These are phyloP conservation scores for Hirtodrosophila duncani DNA, from an alignment of 2,888 invertebrate species.

Conservation along the genomic window DNA sequence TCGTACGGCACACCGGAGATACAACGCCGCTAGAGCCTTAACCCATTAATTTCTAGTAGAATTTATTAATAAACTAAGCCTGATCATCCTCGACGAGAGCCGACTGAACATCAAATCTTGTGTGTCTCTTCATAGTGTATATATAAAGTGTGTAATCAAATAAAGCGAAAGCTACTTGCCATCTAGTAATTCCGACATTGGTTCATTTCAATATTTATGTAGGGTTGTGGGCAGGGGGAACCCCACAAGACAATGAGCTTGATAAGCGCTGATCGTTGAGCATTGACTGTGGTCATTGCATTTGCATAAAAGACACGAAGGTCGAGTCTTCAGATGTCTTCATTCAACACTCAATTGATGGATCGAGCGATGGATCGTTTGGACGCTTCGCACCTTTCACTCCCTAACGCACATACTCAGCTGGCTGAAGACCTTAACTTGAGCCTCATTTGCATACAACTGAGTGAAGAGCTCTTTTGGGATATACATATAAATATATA, in stretches of 20 bases:
- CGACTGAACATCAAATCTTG: constrained; percentile 36
- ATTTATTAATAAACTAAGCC: constrained; percentile 8
- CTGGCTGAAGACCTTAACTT: constrained; percentile 4
- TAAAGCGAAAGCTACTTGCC: constrained; percentile 65
- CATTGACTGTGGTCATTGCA: constrained; percentile 30
- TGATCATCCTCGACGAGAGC: no score
- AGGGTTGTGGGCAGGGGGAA: no score
- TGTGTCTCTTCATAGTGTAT: constrained; percentile 36
- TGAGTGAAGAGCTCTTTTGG: constrained; percentile 15
- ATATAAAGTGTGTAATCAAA: constrained; percentile 34
- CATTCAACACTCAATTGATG: constrained; percentile 9
- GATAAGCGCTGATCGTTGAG: background rate
- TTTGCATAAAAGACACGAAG: constrained; percentile 42
- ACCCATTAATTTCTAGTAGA: background rate
- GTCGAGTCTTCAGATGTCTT: constrained; percentile 39
- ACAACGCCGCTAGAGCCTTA: constrained; percentile 52
- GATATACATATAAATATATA: constrained; percentile 17
- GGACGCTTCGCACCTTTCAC: constrained; percentile 57
- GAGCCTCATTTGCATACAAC: constrained; percentile 36
- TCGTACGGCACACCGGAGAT: constrained; percentile 73
- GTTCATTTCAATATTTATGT: no score
- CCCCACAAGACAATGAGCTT: no score
- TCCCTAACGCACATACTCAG: constrained; percentile 14
- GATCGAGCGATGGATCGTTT: background rate
- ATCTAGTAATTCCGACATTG: constrained; percentile 20